Percentiles rank a stretch among this genome's conserved stretches.
These are phyloP conservation scores for Poecilus cupreus DNA, from an alignment of 2,888 invertebrate species.

Conservation along the genomic window DNA sequence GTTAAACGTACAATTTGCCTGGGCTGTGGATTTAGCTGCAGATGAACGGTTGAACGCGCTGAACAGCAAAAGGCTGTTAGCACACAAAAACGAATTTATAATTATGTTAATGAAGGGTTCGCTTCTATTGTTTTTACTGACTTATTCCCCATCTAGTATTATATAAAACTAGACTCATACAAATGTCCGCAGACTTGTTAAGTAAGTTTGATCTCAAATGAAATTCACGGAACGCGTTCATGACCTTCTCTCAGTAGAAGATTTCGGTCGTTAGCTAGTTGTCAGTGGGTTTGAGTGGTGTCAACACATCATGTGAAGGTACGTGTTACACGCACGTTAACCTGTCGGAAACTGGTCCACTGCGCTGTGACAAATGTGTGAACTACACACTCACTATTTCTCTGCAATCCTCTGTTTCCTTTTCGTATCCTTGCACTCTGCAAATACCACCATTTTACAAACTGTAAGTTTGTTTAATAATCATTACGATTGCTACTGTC, in stretches of 20 bases:
- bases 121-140: slow-evolving; percentile 6
- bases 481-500: too few species aligned
- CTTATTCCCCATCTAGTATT: too few species aligned
- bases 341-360: slow-evolving; percentile 54
- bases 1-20: not conserved
- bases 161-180: too few species aligned
- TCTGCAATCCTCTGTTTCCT: too few species aligned
- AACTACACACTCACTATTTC: slow-evolving; percentile 15
- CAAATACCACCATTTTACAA: too few species aligned
- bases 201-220: not conserved
- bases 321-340: slow-evolving; percentile 50
- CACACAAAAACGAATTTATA: slow-evolving; percentile 39
- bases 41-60: slow-evolving; percentile 8
- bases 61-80: slow-evolving; percentile 51
- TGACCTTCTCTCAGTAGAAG: slow-evolving; percentile 13
- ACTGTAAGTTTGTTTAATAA: too few species aligned
- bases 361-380: slow-evolving; percentile 46
- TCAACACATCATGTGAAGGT: slow-evolving; percentile 42
- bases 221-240: slow-evolving; percentile 9
- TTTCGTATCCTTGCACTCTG: too few species aligned
- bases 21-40: not conserved
- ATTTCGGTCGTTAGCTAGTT: slow-evolving; percentile 24
- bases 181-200: too few species aligned
- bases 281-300: slow-evolving; percentile 1
- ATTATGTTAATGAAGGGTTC: slow-evolving; percentile 43